phyloP scores from a whole-genome alignment of 2,888 invertebrate genomes.

The Oasisia sp. region DNA sequence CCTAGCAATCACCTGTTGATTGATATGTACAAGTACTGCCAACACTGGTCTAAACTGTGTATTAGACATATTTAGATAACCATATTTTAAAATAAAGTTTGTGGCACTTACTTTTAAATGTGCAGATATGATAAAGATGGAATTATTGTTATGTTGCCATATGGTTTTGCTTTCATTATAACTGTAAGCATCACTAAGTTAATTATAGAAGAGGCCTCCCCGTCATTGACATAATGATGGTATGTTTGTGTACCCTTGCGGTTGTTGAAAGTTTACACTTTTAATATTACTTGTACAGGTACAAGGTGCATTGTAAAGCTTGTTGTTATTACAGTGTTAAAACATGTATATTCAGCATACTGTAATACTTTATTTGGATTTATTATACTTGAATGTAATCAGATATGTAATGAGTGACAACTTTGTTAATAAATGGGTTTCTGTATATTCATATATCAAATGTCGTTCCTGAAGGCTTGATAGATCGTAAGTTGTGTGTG shows the following conservation, averaged over 20 bases:
- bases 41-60: too few relatives aligned
- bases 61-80: too few relatives aligned
- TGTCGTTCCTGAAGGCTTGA: background rate
- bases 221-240: too few relatives aligned
- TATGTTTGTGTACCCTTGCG: too few relatives aligned
- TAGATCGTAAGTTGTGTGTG: too few relatives aligned
- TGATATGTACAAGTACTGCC: too few relatives aligned
- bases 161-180: background rate
- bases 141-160: background rate
- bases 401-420: background rate
- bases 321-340: background rate
- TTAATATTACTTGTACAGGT: background rate
- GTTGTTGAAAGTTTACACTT: background rate
- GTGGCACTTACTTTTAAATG: too few relatives aligned
- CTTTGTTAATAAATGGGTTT: background rate
- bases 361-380: background rate
- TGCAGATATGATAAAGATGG: too few relatives aligned
- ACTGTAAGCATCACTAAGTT: background rate
- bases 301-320: background rate
- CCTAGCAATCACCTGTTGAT: too few relatives aligned
- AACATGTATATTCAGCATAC: background rate
- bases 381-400: background rate
- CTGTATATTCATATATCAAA: background rate
- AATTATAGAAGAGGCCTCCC: background rate
- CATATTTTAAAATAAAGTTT: too few relatives aligned